These are phyloP conservation scores for Cuculus canorus DNA, from an alignment of 2,797 vertebrate genomes.

Conservation along the genomic window DNA sequence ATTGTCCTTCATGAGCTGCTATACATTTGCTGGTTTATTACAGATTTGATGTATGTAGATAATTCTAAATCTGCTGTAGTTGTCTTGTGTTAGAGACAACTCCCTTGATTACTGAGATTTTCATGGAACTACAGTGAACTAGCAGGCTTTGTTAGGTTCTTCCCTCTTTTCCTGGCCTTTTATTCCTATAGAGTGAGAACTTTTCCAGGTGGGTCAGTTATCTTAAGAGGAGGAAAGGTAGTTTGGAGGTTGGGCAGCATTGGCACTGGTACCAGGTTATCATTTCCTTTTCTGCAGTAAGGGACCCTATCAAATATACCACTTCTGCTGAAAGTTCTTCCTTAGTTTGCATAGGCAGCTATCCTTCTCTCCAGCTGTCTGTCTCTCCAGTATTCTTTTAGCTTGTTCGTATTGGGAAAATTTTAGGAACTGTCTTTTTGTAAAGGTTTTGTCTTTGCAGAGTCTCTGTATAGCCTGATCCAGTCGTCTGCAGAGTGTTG, in stretches of 20 bases:
- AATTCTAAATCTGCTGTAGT: not conserved
- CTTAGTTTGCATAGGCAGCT: not conserved
- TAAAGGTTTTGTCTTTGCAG: not conserved
- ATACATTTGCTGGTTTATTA: not conserved
- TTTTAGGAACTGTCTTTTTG: not conserved
- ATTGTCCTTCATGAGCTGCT: not conserved
- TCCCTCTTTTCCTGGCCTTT: not conserved
- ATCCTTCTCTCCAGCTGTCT: not conserved
- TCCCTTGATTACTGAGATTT: not conserved
- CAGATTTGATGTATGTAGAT: not conserved
- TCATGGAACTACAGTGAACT: not conserved
- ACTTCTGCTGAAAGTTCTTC: not conserved
- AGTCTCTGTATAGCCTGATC: not conserved
- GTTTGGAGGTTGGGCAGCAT: fast-evolving
- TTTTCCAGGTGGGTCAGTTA: not conserved
- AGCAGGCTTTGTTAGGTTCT: not conserved
- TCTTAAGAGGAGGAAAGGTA: not conserved
- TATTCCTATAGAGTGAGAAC: not conserved
- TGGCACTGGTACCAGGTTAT: not conserved
- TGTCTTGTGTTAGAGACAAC: not conserved
- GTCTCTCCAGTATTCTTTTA: not conserved
- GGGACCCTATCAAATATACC: not conserved
- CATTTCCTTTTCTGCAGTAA: not conserved
- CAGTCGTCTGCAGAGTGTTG: not conserved
- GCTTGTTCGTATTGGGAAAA: not conserved